Base-by-base conservation (phyloP, 2,113 vertebrate species). In the Parus major region DNA sequence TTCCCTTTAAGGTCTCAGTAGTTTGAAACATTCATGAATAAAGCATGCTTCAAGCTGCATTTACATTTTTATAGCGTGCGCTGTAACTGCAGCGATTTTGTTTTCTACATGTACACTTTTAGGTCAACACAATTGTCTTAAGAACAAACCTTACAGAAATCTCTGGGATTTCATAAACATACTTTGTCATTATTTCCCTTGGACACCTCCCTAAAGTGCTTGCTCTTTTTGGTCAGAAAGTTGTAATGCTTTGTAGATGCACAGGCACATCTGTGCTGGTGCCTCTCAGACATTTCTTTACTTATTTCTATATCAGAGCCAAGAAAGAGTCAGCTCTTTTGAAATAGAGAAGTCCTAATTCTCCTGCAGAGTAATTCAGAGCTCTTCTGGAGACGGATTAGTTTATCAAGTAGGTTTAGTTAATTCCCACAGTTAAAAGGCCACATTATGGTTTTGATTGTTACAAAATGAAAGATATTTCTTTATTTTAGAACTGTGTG, bases 1-100 rank as follows among this genome's bases (percentile, higher is more conserved):
- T 72, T 96, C 88, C 86, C 95, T 97, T 98, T 97, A 97, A 95
- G 95, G 76, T 93, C 92, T 97, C 91, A 93, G 88, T 92, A 97
- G 90, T 96, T 97, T 97, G 92, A 97, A 98, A 96, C 92, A 96
- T 81, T 97, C 93, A 98, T 98, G 93, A 98, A 98, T 97, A 98
- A 98, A 96, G 82, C 78, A 97, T 98, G 86, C n/a, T 95, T 96
- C 76, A 81, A 96, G 81, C 66, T 92, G 44, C 72, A 98, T 98
- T 98, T 98, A 95, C 96, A 97, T 98, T 97, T 98, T 98, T 97
- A 97, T 97, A 97, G 86, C 49, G 25, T 96, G 70, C 96, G 79
- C 71, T 95, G 70, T 93, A 98, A 96, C 91, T 91, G 95, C 95
- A 97, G 93, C 97, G 92, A 93, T 97, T 97, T 97, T 97, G 92